phyloP scores from a whole-genome alignment of 2,888 invertebrate genomes.

The Megalurothrips usitatus region DNA sequence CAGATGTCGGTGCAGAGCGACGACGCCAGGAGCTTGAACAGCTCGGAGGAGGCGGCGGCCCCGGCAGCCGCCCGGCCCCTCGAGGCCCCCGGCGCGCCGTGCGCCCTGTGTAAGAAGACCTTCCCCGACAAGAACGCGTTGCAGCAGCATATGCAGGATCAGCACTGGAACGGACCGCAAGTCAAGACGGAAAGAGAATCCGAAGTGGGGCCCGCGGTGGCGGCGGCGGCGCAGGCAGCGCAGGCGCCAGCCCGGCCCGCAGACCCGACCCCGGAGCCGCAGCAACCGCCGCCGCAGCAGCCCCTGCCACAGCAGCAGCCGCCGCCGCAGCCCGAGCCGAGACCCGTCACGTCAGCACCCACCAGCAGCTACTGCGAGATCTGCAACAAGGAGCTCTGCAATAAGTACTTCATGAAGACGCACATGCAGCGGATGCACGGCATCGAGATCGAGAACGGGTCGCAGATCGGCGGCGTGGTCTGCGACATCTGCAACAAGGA shows the following conservation, averaged over 20 bases:
- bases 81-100: conserved; percentile 42
- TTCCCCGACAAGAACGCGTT: conserved; percentile 69
- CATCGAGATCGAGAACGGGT: conserved; percentile 87
- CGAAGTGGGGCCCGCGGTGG: conserved; percentile 34
- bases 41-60: conserved; percentile 37
- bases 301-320: background rate
- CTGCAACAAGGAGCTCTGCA: conserved; percentile 97
- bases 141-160: conserved; percentile 63
- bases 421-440: conserved; percentile 99
- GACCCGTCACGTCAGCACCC: conserved; percentile 49
- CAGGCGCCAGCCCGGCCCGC: conserved; percentile 30
- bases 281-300: background rate
- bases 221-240: conserved; percentile 33
- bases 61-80: conserved; percentile 32
- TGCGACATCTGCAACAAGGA: conserved; percentile 98
- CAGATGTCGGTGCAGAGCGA: conserved; percentile 58
- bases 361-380: conserved; percentile 93
- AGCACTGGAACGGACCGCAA: conserved; percentile 53
- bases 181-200: conserved; percentile 31
- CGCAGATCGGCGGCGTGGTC: conserved; percentile 87
- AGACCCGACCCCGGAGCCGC: conserved; percentile 20
- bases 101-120: conserved; percentile 68
- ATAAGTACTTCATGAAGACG: conserved; percentile 99
- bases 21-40: conserved; percentile 36
- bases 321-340: conserved; percentile 22